Evolutionary conservation across 2,797 vertebrate species (phyloP), one percentile per base, ranked within the genome.

Genomic region (Scomberomorus guttatus): DNA sequence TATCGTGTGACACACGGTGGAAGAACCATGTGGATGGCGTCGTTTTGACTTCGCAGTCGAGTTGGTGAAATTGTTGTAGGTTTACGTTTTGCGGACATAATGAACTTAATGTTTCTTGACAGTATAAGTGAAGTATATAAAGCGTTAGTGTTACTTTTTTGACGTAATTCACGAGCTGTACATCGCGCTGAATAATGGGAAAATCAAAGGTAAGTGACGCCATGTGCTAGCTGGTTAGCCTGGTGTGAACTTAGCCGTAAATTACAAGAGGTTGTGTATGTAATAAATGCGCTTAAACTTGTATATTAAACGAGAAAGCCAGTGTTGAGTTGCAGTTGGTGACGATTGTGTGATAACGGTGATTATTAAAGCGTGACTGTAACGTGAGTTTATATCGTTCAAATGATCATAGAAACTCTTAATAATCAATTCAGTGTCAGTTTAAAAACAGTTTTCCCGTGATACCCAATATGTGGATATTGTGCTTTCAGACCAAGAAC

Each of bases 401-500:
- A 50, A 8, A 20, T n/a, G 6, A 50, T 34, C 0, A 58, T 52
- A 50, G 22, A 3, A 22, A 44, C 2, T 37, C 0, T 0, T 3
- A 37, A 2, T 1, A 48, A 11, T 22, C 13, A 18, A 51, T 57
- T 0, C 3, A 2, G 1, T 32, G 22, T 32, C 2, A 11, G 12
- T 2, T 58, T n/a, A 2, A n/a, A n/a, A n/a, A 8, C 17, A 10
- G 57, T 22, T 15, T 0, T 42, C 5, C 29, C 2, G 3, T 8
- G 14, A 11, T 68, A 3, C n/a, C 10, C 54, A 24, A 52, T 22
- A 0, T 3, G 18, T 54, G 8, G 2, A 15, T 27, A 2, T 79
- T n/a, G 5, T 11, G 1, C 0, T 42, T 11, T 69, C 71, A 98
- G 97, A 96, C 95, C 46, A 97, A 97, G 89, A 96, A 96, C 84